Base-by-base conservation (phyloP, 2,113 vertebrate genomes). In the Macroglossus sobrinus region DNA sequence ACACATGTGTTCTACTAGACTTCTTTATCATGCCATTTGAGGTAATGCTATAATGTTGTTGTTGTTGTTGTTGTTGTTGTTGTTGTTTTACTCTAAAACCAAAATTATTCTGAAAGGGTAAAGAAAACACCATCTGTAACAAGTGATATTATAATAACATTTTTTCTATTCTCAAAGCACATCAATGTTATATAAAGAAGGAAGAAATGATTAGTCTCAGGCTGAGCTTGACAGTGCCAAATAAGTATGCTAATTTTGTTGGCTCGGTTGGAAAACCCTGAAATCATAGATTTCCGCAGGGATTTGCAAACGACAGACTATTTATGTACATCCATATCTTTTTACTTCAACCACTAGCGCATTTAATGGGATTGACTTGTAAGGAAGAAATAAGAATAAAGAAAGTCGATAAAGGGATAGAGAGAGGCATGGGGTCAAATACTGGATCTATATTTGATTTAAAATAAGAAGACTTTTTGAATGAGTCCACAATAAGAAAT, bases 61-160 rank as follows among this genome's bases (percentile, higher is more conserved):
- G n/a, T 16, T 45, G 64, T 47, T 13, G 43, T 4, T 43, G 4
- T 43, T 43, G n/a, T n/a, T 43, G 7, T 35, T 72, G 64, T 76
- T 76, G n/a, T n/a, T n/a, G n/a, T 92, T 75, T 50, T 28, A 86
- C 38, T 95, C 66, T 38, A 89, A 94, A 97, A 82, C 7, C 69
- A 93, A 93, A 94, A 95, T 79, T 93, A 89, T 94, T 96, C 95
- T 97, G 94, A 91, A 95, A 94, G 63, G 93, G 10, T 94, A 75
- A 89, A 71, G 66, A 94, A 97, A 97, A 95, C 78, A 96, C 89
- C 86, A 97, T 96, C 90, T 96, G 91, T 84, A 94, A 89, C 69
- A 93, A 94, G 5, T 64, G 47, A 97, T 96, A 93, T 96, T 71
- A 76, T 84, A 95, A 84, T 75, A 95, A 94, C 78, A 72, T 95